Evolutionary conservation across 2,797 vertebrate genomes (phyloP), one percentile per base, ranked within the genome.

Genomic region (Pelobates cultripes): DNA sequence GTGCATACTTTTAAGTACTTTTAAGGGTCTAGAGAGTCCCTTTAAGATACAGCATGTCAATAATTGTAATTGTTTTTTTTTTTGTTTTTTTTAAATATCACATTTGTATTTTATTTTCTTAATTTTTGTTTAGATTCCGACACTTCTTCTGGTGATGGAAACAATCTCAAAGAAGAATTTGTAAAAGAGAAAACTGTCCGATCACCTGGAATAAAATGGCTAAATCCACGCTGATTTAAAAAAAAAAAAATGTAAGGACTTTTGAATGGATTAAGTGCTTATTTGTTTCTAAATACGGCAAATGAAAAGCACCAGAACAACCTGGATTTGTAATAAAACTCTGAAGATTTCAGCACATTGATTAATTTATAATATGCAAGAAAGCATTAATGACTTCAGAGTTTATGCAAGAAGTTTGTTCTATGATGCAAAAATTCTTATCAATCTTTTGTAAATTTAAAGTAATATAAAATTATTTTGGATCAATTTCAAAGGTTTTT

Each of bases 221-320:
- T 97, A 86, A 95, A 92, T 79, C 97, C 97, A 85, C 97, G 97
- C 94, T 99, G 96, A 99, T 93, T 84, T 70, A 28, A 28, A 51
- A 5, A 51, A 51, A 51, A 51, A 78, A 0, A 7, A 76, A 72
- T 3, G 0, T 76, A 69, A 61, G 81, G 84, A 89, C 74, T 87
- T 85, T 77, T 41, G 77, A 82, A 51, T 79, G 85, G 86, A 85
- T 78, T 74, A 78, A 86, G 86, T 61, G 73, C 85, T 28, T 71
- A 83, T 73, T 80, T 1, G 79, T 87, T 87, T 82, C 75, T 86
- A 84, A 85, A 86, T 75, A 84, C 71, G 13, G 75, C 88, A 88
- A 76, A 82, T 89, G 85, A 79, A 85, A 85, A 86, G 82, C 89
- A 89, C 87, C 89, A 88, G 79, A 88, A 80, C 45, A 77, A 82